These are phyloP conservation scores for Nomia melanderi DNA, from an alignment of 1,140 invertebrate genomes.

Conservation along the genomic window DNA sequence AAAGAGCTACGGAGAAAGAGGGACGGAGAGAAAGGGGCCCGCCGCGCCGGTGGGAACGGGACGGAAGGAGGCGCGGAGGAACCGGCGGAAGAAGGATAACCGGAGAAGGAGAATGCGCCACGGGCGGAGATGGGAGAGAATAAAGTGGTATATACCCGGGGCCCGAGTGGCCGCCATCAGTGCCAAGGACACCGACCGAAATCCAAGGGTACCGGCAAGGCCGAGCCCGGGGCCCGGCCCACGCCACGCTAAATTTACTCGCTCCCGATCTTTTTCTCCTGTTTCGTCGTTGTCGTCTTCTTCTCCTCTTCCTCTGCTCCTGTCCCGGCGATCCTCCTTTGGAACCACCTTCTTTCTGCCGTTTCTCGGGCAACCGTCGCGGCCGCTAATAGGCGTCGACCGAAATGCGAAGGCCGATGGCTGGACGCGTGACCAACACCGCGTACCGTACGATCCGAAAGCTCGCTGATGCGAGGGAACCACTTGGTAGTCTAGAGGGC, in stretches of 20 bases:
- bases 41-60: background rate
- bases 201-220: slow-evolving; percentile 66
- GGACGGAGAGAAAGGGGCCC: slow-evolving; percentile 19
- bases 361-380: slow-evolving; percentile 1
- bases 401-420: slow-evolving; percentile 43
- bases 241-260: slow-evolving; percentile 63
- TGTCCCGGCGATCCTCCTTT: background rate
- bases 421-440: background rate
- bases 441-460: background rate
- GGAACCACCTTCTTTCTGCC: background rate
- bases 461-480: background rate
- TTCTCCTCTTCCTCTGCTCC: background rate
- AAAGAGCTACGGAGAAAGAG: slow-evolving; percentile 56
- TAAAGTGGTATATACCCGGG: slow-evolving; percentile 64
- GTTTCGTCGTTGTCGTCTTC: too few relatives aligned
- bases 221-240: slow-evolving; percentile 55
- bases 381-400: slow-evolving; percentile 29
- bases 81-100: slow-evolving; percentile 34
- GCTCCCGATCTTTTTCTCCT: slow-evolving; percentile 30
- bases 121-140: slow-evolving; percentile 59
- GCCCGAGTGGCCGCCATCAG: slow-evolving; percentile 69
- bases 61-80: slow-evolving; percentile 24
- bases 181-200: slow-evolving; percentile 68
- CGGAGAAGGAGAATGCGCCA: slow-evolving; percentile 47
- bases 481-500: too few relatives aligned